A percentile compares a stretch with the other conserved stretches of the same genome.
phyloP scores from a whole-genome alignment of 2,113 vertebrate species.

The Triplophysa dalaica region DNA sequence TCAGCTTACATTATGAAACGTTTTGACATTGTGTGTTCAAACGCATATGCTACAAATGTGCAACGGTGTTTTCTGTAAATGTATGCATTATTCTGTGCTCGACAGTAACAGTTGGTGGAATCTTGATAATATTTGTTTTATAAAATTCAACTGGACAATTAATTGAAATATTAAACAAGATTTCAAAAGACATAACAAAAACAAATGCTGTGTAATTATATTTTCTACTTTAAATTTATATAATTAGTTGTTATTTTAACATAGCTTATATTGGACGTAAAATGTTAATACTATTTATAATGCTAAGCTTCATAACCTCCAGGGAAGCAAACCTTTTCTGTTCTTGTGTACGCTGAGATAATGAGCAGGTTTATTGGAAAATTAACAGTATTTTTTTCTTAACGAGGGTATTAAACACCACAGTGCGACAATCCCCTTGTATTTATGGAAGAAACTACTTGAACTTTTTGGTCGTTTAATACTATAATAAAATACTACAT shows the following conservation, averaged over 20 bases:
- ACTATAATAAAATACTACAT: slow-evolving; percentile 81
- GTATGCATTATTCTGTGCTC: slow-evolving; percentile 8
- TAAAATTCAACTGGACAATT: background rate
- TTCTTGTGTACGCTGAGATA: slow-evolving; percentile 13
- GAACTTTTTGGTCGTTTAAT: slow-evolving; percentile 75
- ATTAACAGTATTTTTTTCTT: slow-evolving; percentile 73
- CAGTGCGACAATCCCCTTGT: slow-evolving; percentile 62
- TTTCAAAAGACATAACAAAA: background rate
- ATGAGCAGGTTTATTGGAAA: slow-evolving; percentile 64
- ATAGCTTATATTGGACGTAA: too few relatives aligned
- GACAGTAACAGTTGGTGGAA: background rate
- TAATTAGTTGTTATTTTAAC: too few relatives aligned
- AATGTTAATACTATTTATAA: background rate
- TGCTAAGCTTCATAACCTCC: background rate
- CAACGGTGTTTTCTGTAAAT: slow-evolving; percentile 41
- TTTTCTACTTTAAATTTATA: background rate
- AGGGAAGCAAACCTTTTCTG: slow-evolving; percentile 1
- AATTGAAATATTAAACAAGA: background rate
- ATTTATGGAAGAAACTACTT: slow-evolving; percentile 73
- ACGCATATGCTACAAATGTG: slow-evolving; percentile 42
- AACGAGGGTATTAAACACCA: slow-evolving; percentile 71
- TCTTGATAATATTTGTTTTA: background rate
- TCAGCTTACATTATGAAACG: slow-evolving; percentile 51
- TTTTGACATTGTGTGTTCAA: slow-evolving; percentile 45
- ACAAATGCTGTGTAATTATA: background rate